phyloP scores from a whole-genome alignment of 2,113 vertebrate genomes.

The Oreamnos americanus region DNA sequence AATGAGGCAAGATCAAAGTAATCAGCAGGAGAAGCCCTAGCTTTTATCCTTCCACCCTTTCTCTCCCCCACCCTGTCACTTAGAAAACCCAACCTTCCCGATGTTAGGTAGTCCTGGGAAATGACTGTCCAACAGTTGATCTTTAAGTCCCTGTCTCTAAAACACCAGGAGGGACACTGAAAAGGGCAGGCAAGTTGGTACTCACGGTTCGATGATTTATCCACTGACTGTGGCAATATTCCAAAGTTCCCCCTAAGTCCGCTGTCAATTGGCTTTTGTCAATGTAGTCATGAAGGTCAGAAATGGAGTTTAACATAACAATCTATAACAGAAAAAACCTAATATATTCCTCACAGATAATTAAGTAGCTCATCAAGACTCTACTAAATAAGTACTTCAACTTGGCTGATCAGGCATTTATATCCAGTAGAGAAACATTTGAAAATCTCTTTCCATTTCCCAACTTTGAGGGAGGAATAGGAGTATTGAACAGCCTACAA shows the following conservation, averaged over 20 bases:
- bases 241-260: constrained; percentile 92
- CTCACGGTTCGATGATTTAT: constrained; percentile 95
- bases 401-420: neutral
- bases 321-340: constrained; percentile 81
- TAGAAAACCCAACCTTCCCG: neutral
- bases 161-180: neutral
- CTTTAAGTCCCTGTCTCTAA: neutral
- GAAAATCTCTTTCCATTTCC: neutral
- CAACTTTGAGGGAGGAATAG: neutral
- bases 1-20: neutral
- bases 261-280: constrained; percentile 93
- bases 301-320: constrained; percentile 93
- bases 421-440: neutral
- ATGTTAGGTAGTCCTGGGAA: neutral
- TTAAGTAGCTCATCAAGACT: neutral
- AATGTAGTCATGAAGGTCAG: constrained; percentile 93
- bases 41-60: neutral
- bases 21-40: neutral
- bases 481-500: neutral
- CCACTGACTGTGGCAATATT: constrained; percentile 95
- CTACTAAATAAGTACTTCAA: neutral
- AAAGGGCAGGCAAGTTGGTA: neutral
- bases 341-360: neutral
- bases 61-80: neutral
- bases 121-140: neutral